Base-by-base conservation (phyloP, 2,797 vertebrate genomes). In the Lycodopsis pacificus region DNA sequence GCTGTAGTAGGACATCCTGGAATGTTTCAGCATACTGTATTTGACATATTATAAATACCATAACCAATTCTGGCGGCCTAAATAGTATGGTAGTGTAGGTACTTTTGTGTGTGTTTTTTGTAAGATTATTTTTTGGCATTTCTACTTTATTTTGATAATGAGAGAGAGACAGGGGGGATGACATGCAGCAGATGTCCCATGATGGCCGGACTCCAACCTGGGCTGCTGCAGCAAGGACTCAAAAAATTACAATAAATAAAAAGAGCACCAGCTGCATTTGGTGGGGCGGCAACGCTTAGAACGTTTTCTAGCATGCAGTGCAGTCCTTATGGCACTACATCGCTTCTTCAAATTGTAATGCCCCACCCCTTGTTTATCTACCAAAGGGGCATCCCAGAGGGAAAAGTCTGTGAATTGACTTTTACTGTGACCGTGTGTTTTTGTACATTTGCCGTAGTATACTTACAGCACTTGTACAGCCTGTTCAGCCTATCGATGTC, bases 401-500 rank as follows among this genome's bases (percentile, higher is more conserved):
- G 44, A 7, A 53, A 53, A 53, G n/a, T 11, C 49, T n/a, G 10
- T 13, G 34, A 38, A 38, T 61, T 34, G 19, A 5, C 13, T 54
- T 27, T 27, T 27, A 54, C 25, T 54, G 27, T 19, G 36, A 54
- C 53, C 25, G 15, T 19, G 36, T 1, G 42, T 20, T 32, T 27
- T 20, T 40, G 6, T 30, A 15, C 11, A 17, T 57, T n/a, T 32
- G 53, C 25, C 49, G 7, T 3, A 7, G 19, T 15, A 13, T 11
- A 89, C 90, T 91, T 64, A 91, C 92, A 91, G 82, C 90, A 93
- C n/a, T 89, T 0, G 65, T 94, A 93, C 64, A 93, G 91, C 32
- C 85, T 86, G 81, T 93, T 94, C 57, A 94, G 79, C 66, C 93
- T 89, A 1, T 7, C 6, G 5, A 93, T 92, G 48, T 94, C 92